Conservation (phyloP, 30 jellyfish, hydroid and myxozoan species). For the Turritopsis dohrnii region DNA sequence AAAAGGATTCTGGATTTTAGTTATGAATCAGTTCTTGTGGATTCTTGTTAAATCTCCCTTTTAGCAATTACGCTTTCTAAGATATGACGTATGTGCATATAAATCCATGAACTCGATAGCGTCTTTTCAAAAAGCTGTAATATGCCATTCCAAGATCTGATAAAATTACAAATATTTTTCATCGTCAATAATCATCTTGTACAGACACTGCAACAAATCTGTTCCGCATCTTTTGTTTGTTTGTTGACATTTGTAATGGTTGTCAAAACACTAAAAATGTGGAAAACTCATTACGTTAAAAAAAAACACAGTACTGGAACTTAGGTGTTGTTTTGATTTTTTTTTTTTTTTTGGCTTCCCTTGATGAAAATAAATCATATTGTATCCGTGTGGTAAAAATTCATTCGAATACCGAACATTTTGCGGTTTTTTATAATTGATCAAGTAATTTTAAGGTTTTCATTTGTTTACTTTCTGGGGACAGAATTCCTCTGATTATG, state of each 20-base stretch:
- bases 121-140: too few relatives aligned
- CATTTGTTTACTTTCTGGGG: too few relatives aligned
- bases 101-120: too few relatives aligned
- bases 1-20: too few relatives aligned
- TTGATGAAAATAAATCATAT: not conserved
- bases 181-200: not conserved
- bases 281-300: not conserved
- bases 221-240: not conserved
- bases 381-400: not conserved
- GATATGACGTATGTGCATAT: too few relatives aligned
- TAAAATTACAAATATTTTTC: not conserved
- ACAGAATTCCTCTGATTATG: too few relatives aligned
- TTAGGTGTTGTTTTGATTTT: not conserved
- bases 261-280: not conserved
- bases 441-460: too few relatives aligned
- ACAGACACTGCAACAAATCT: not conserved
- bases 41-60: too few relatives aligned
- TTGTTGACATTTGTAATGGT: not conserved
- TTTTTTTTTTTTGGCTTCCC: not conserved
- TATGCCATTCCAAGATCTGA: too few relatives aligned
- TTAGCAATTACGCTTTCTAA: too few relatives aligned
- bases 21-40: too few relatives aligned
- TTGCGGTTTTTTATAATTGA: not conserved
- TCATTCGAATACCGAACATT: not conserved
- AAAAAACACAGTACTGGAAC: not conserved